Evolutionary conservation across 2,113 vertebrate genomes (phyloP), one percentile per base, ranked within the genome.

Genomic region (Aspidoscelis tigris): DNA sequence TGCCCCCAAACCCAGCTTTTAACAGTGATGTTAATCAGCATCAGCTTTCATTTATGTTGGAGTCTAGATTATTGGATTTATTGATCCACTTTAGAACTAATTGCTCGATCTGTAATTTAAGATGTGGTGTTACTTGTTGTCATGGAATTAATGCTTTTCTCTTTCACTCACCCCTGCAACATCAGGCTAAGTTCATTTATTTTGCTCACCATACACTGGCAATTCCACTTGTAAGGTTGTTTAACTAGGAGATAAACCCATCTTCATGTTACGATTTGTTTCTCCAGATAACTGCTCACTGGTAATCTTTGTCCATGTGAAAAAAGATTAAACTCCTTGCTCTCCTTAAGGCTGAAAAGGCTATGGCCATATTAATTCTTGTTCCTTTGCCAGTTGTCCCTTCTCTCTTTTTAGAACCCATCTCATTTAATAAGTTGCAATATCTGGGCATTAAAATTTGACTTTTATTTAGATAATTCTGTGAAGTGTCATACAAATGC

Each of bases 31-130:
- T 82, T 90, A 87, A 1, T 72, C 22, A 24, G 21, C 78, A 89
- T 53, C 69, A 33, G 80, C 33, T 72, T 84, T 90, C 92, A 86
- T 88, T 91, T 88, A 84, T 86, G 75, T 78, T 89, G 0, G 0
- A 87, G 84, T 75, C 74, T 20, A 81, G 43, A 53, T 76, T 76
- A 68, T 86, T 86, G 76, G 66, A 86, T 68, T 65, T 91, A 89
- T 87, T 86, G 85, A 94, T 90, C 82, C 85, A 43, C 77, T 80
- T 41, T 64, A 65, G 87, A 76, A 83, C 77, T 90, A 86, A 88
- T 88, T 0, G 0, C 69, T 88, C 65, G 58, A 1, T 70, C 43
- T 92, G 84, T 82, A 82, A 87, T 89, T 87, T 78, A 39, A 72
- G 77, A 82, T 89, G 82, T 71, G 81, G 77, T 82, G 84, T 4